phyloP scores from a whole-genome alignment of 2,797 vertebrate genomes.

The Aulostomus chinensis region DNA sequence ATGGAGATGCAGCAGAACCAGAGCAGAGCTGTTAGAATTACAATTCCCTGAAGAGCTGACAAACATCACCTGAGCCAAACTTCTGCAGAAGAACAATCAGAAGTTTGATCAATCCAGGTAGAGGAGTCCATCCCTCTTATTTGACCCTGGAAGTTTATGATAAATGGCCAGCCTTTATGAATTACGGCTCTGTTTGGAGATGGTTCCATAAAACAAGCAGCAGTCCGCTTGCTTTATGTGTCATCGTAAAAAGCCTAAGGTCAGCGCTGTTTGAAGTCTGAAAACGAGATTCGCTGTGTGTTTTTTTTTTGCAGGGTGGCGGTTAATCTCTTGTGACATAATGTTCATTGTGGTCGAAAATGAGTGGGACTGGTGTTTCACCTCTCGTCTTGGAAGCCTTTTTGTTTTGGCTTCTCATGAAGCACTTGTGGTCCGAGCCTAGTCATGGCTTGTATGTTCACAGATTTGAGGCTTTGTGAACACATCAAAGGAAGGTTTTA shows the following conservation, averaged over 20 bases:
- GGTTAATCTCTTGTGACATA: constrained; percentile 33
- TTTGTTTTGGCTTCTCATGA: background rate
- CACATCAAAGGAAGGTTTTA: constrained; percentile 29
- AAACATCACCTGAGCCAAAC: no score
- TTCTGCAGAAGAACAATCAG: no score
- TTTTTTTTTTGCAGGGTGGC: constrained; percentile 14
- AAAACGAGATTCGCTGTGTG: constrained; percentile 25
- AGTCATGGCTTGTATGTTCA: constrained; percentile 15
- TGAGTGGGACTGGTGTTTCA: background rate
- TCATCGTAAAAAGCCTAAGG: constrained; percentile 51
- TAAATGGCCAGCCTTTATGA: constrained; percentile 47
- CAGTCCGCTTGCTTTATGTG: no score
- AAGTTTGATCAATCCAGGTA: no score
- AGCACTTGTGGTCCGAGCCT: background rate
- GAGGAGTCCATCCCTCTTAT: no score
- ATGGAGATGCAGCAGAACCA: no score
- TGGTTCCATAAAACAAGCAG: constrained; percentile 56
- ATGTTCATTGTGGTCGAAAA: constrained; percentile 17
- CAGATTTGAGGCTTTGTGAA: constrained; percentile 35
- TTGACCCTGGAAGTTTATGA: constrained; percentile 53
- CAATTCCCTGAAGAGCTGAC: no score
- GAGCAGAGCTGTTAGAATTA: no score
- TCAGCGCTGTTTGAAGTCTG: constrained; percentile 44
- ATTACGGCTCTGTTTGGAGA: constrained; percentile 60
- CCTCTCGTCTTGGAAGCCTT: constrained; percentile 21